Evolutionary conservation across 2,797 vertebrate species (phyloP), one percentile per base, ranked within the genome.

Genomic region (Coreius guichenoti): DNA sequence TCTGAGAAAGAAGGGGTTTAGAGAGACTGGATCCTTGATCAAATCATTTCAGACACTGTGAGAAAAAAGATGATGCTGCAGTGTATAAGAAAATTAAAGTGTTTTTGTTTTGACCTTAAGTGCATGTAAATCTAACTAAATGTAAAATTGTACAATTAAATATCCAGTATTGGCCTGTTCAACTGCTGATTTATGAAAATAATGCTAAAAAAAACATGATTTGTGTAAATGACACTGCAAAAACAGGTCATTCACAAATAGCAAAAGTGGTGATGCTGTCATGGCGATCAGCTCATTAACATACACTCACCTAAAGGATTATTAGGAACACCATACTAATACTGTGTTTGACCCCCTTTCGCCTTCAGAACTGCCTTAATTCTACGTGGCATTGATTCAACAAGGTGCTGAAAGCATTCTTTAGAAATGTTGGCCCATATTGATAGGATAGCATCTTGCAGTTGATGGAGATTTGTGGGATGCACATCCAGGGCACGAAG

Each of bases 131-230:
- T 61, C 58, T 29, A 63, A 29, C 13, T 63, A 29, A 29, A 63
- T 63, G n/a, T 16, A 26, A 63, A 63, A 63, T 13, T 63, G 58
- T 58, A 26, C 56, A 61, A 3, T 61, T 61, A 61, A 61, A 61
- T 61, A 61, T 61, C 9, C 23, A 58, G 1, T n/a, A 47, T 16
- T 49, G 14, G 36, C 36, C 56, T 58, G 21, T 58, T 58, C 54
- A 56, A 11, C 21, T 26, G 4, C 58, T 29, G n/a, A 63, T 29
- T 56, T 56, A 56, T 56, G 21, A 23, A 56, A 23, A 56, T 26
- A 63, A 63, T 63, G n/a, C n/a, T 63, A 13, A 63, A 63, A 63
- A 63, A 63, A 63, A 61, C 58, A 26, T 61, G 56, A 61, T 26
- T 61, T 26, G 13, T 61, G 58, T 26, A 61, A 5, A 61, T 26